Evolutionary conservation across 2,888 invertebrate species (phyloP).

Genomic region (Athalia cordata): DNA sequence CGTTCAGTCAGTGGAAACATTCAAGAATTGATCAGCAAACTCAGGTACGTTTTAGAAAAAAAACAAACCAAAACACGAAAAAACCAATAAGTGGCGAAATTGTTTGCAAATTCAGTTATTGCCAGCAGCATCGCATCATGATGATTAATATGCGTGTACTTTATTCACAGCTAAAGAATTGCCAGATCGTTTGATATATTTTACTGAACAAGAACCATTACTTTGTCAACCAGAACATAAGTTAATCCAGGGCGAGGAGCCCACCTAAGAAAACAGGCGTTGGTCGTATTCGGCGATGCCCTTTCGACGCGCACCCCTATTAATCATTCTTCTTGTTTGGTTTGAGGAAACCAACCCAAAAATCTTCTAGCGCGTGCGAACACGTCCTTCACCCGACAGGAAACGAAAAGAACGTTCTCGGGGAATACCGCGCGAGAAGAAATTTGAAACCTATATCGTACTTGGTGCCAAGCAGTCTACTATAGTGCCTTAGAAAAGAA

Average conservation of each 20-base stretch:
- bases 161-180: not conserved
- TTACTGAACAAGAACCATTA: conserved; percentile 50
- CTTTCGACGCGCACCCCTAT: conserved; percentile 52
- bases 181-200: conserved; percentile 1
- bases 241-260: conserved; percentile 51
- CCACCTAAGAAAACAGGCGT: conserved; percentile 60
- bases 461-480: conserved; percentile 56
- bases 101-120: not conserved
- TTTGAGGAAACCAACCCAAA: conserved; percentile 49
- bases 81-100: not conserved
- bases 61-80: not conserved
- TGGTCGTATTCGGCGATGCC: conserved; percentile 46
- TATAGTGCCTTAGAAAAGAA: not conserved
- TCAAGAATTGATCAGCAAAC: not conserved
- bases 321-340: conserved; percentile 59
- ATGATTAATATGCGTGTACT: not conserved
- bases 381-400: conserved; percentile 50
- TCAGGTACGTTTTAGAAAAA: not conserved
- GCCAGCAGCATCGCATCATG: not conserved
- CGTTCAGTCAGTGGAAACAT: no score
- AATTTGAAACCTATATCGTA: conserved; percentile 52
- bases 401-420: conserved; percentile 46
- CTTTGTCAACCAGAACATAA: conserved; percentile 55
- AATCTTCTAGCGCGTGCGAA: conserved; percentile 47
- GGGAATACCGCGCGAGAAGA: conserved; percentile 40